Percentiles rank a stretch among this genome's conserved stretches.
Evolutionary conservation across 53 echinoderm and acorn worm genomes (phyloP).

Genomic region (Echinarachnius parma): DNA sequence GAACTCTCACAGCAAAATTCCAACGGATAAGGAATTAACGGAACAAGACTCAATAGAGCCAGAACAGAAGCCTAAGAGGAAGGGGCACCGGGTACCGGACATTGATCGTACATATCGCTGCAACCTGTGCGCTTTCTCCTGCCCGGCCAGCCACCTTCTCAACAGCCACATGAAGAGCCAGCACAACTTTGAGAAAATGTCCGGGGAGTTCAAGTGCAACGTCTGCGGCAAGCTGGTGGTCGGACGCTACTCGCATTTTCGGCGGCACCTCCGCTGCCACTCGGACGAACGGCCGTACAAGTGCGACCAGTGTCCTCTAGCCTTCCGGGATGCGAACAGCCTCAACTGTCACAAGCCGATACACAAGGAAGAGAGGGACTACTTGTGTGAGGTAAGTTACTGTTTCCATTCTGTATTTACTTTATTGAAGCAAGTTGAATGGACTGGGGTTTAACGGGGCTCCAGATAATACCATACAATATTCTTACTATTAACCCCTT

Average conservation of each 20-base stretch:
- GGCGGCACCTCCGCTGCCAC: constrained; percentile 67
- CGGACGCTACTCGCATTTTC: constrained; percentile 63
- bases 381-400: constrained; percentile 85
- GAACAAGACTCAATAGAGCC: neutral
- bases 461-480: too few species aligned
- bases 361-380: constrained; percentile 63
- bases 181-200: constrained; percentile 37
- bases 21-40: too few species aligned
- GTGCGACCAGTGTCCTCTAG: constrained; percentile 63
- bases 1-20: neutral
- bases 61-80: neutral
- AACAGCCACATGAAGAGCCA: constrained; percentile 45
- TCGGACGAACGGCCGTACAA: constrained; percentile 76
- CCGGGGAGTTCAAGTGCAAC: constrained; percentile 62
- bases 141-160: constrained; percentile 20
- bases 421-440: too few species aligned
- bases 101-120: constrained; percentile 19
- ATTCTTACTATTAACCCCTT: too few species aligned
- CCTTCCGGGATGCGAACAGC: constrained; percentile 67
- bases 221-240: constrained; percentile 66
- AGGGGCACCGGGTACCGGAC: neutral
- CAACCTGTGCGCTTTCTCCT: constrained; percentile 27
- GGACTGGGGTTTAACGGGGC: too few species aligned
- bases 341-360: constrained; percentile 69
- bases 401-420: too few species aligned